phyloP scores from a whole-genome alignment of 2,888 invertebrate species.

The Bugula neritina region DNA sequence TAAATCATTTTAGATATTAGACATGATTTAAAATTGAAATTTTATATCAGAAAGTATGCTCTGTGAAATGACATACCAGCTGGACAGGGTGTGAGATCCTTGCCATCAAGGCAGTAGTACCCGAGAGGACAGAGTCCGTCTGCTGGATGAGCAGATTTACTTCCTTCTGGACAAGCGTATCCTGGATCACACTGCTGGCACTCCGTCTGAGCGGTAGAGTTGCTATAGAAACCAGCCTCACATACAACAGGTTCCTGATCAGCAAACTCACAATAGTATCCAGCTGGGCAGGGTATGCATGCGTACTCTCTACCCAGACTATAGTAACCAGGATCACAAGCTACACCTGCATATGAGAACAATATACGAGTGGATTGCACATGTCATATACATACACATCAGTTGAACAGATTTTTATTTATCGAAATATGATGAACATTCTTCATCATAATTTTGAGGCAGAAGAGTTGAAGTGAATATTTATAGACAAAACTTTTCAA shows the following conservation, averaged over 20 bases:
- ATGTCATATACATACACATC: too few relatives aligned
- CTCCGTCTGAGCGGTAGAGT: constrained; percentile 27
- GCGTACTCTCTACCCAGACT: constrained; percentile 41
- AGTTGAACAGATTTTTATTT: too few relatives aligned
- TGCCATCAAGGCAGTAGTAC: constrained; percentile 44
- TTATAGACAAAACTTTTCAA: too few relatives aligned
- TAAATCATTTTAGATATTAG: too few relatives aligned
- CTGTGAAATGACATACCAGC: too few relatives aligned
- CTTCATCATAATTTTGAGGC: too few relatives aligned
- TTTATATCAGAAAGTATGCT: too few relatives aligned
- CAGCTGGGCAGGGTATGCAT: constrained; percentile 43
- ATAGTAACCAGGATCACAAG: constrained; percentile 41
- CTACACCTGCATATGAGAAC: constrained; percentile 32
- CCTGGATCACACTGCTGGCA: constrained; percentile 31
- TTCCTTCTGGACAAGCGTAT: constrained; percentile 30
- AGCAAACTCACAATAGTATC: constrained; percentile 38
- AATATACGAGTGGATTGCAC: too few relatives aligned
- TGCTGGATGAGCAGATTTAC: constrained; percentile 37
- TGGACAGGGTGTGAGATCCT: constrained; percentile 39
- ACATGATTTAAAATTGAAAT: too few relatives aligned
- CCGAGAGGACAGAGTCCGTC: constrained; percentile 40
- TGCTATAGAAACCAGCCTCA: constrained; percentile 37
- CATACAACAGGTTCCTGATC: constrained; percentile 38
- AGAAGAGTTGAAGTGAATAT: too few relatives aligned
- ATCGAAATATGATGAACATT: too few relatives aligned